phyloP scores from a whole-genome alignment of 2,888 invertebrate species.

The Lasioglossum calceatum region DNA sequence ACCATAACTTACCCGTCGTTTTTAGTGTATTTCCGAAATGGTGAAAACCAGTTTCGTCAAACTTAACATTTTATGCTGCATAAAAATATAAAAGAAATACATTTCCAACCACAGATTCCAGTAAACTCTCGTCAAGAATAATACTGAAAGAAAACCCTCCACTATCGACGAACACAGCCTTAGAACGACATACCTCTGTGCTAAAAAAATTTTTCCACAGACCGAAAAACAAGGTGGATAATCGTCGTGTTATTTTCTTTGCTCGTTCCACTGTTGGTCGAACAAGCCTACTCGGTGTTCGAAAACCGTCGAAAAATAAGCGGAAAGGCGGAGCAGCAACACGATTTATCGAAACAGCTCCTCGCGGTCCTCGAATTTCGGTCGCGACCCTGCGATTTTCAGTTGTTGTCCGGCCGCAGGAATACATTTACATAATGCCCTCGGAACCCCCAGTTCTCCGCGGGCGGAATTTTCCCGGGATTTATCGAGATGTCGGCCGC shows the following conservation, averaged over 20 bases:
- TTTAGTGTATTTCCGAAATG: neutral
- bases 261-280: neutral
- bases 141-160: neutral
- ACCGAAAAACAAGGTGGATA: neutral
- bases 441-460: conserved; percentile 33
- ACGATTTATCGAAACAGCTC: conserved; percentile 4
- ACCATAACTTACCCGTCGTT: neutral
- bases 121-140: neutral
- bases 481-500: conserved; percentile 21
- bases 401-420: conserved; percentile 3
- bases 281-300: conserved; percentile 25
- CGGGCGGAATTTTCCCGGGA: conserved; percentile 25
- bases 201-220: neutral
- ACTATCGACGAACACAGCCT: neutral
- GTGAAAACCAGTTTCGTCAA: neutral
- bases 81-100: neutral
- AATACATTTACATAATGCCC: conserved; percentile 45
- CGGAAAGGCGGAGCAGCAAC: neutral
- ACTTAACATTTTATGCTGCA: neutral
- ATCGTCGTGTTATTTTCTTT: neutral
- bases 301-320: conserved; percentile 17
- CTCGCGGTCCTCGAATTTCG: conserved; percentile 26
- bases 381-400: conserved; percentile 24
- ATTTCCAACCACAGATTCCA: neutral
- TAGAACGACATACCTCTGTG: neutral